Base-by-base conservation (phyloP, 2,888 invertebrate species). In the Cyaniris semiargus region DNA sequence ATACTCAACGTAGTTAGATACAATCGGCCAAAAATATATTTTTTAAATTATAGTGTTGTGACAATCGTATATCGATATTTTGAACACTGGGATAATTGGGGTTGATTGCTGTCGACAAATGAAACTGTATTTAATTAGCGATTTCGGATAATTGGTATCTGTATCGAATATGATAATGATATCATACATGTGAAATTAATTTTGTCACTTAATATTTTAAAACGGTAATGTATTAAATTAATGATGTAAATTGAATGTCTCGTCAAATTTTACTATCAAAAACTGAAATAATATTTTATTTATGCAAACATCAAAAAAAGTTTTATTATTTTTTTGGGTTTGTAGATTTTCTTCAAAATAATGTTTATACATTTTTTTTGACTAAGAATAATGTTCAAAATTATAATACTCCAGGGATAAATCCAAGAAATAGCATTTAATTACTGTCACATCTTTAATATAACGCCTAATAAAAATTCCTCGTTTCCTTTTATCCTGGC, bases 381-480 rank as follows among this genome's bases (percentile, higher is more conserved):
- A 60, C 60, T 8, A 4, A 23, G 13, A 60, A 60, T 23, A 58
- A 21, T 21, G 3, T 21, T 10, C 21, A 1, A 60, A 23, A 60
- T 60, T 60, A 23, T 10, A 60, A 23, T 23, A 60, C 60, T 60
- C 13, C 4, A 60, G 60, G 15, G 27, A 31, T 66, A 66, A 66
- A 66, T 66, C 66, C 27, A 18, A 66, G 66, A 2, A 66, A 27
- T 66, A 31, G 18, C 66, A 15, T 66, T 66, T 66, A 66, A 66
- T 66, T 31, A 1, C 66, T 18, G 66, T 27, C 66, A 27, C 66
- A 66, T 31, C 27, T 66, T 66, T 13, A 15, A 66, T 66, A 66
- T 66, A 66, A 66, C 66, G 66, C 18, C 66, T 66, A 31, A 66
- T 66, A 66, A 27, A 66, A 66, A 66, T 66, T 66, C 31, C 27